Evolutionary conservation across 2,888 invertebrate genomes (phyloP).

Genomic region (Heterodera filipjevi): DNA sequence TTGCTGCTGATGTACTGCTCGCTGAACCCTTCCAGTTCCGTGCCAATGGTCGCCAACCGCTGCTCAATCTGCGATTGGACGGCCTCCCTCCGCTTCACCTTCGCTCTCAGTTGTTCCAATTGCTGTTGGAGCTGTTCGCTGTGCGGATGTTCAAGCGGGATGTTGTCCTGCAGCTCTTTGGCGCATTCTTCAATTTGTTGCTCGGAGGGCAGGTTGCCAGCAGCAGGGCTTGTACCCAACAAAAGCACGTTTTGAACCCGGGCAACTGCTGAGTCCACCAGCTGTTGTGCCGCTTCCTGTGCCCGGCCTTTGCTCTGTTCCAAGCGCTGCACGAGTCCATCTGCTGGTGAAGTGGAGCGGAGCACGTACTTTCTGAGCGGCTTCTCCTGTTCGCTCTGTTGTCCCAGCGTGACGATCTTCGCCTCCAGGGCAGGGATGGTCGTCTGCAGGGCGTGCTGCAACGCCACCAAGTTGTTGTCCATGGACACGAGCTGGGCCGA

Average conservation of each 20-base stretch:
- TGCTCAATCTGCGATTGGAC: slow-evolving; percentile 14
- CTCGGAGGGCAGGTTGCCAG: neutral
- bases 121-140: slow-evolving; percentile 14
- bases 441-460: slow-evolving; percentile 5
- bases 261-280: neutral
- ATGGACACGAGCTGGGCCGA: neutral
- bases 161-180: slow-evolving; percentile 3
- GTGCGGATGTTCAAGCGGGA: slow-evolving; percentile 9
- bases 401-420: neutral
- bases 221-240: neutral
- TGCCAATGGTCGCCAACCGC: slow-evolving; percentile 1
- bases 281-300: neutral
- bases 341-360: neutral
- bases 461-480: neutral
- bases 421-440: slow-evolving; percentile 25
- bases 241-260: neutral
- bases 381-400: neutral
- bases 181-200: slow-evolving; percentile 9
- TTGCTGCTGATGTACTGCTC: neutral
- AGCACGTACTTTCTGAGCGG: slow-evolving; percentile 1
- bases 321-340: neutral
- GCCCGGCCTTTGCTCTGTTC: neutral
- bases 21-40: neutral
- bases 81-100: slow-evolving; percentile 10
- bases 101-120: slow-evolving; percentile 15